Conservation (phyloP, 1,140 invertebrate species). For the Drosophila lacertosa region DNA sequence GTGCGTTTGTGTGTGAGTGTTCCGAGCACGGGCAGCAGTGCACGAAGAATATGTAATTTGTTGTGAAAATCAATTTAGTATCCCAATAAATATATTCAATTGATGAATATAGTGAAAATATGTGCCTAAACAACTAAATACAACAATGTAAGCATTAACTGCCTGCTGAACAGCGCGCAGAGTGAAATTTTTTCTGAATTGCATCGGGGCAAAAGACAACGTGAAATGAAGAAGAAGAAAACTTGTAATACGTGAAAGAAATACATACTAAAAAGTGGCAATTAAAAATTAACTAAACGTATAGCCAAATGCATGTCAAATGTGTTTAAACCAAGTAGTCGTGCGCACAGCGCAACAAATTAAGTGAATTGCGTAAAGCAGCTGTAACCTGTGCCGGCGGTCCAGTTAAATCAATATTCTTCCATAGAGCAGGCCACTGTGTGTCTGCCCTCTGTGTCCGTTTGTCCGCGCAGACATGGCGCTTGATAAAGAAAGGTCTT, state of each 20-base stretch:
- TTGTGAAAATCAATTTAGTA: conserved; percentile 70
- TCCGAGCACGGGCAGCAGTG: conserved; percentile 44
- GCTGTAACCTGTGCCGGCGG: conserved; percentile 25
- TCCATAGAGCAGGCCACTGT: conserved; percentile 35
- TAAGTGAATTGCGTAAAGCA: conserved; percentile 19
- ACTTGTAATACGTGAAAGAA: conserved; percentile 72
- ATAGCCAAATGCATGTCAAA: conserved; percentile 3
- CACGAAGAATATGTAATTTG: conserved; percentile 75
- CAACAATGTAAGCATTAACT: conserved; percentile 43
- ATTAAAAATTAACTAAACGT: conserved; percentile 41
- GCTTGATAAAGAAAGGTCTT: conserved; percentile 9
- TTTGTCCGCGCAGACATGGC: conserved; percentile 14
- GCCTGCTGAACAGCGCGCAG: background rate
- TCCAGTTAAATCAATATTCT: conserved; percentile 68
- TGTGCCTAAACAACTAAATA: conserved; percentile 18
- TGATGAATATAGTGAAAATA: conserved; percentile 36
- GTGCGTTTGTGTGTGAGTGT: conserved; percentile 44
- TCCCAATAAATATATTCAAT: conserved; percentile 42
- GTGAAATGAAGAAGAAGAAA: conserved; percentile 70
- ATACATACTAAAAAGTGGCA: conserved; percentile 70
- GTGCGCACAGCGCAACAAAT: background rate
- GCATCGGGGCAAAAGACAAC: conserved; percentile 54
- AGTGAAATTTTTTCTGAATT: conserved; percentile 41
- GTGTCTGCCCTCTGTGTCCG: conserved; percentile 35
- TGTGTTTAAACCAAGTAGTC: background rate